A percentile compares a stretch with the other conserved stretches of the same genome.
Conservation (phyloP, 1,140 invertebrate genomes). For the Pemphigus obesinymphae region DNA sequence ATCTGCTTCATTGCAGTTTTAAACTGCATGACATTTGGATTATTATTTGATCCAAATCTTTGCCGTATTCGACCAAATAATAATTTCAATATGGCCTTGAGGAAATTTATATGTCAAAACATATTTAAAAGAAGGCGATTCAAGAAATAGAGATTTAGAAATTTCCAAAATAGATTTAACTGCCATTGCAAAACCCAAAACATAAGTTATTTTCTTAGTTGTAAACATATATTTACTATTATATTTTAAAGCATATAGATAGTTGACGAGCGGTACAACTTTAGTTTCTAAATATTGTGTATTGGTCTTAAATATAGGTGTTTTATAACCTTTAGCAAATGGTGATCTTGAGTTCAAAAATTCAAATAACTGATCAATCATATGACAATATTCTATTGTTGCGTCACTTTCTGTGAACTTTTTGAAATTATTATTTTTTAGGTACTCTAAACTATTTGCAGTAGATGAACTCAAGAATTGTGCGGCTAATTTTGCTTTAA, state of each 20-base stretch:
- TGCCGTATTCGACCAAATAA: neutral
- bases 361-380: neutral
- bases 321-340: neutral
- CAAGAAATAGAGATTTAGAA: neutral
- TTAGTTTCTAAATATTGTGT: neutral
- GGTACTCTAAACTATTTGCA: neutral
- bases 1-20: neutral
- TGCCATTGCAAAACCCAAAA: neutral
- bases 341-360: neutral
- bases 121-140: too few species aligned
- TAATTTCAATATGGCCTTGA: neutral
- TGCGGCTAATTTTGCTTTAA: neutral
- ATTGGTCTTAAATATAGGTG: neutral
- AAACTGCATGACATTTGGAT: too few species aligned
- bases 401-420: neutral
- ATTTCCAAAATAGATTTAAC: neutral
- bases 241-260: neutral
- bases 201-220: neutral
- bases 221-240: neutral
- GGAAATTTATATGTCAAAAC: too few species aligned
- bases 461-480: neutral
- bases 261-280: neutral
- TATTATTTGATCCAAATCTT: neutral
- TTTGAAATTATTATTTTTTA: neutral
- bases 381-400: neutral